A percentile compares a stretch with the other conserved stretches of the same genome.
These are phyloP conservation scores for Ryuthela nishihirai DNA, from an alignment of 2,888 invertebrate genomes.

Conservation along the genomic window DNA sequence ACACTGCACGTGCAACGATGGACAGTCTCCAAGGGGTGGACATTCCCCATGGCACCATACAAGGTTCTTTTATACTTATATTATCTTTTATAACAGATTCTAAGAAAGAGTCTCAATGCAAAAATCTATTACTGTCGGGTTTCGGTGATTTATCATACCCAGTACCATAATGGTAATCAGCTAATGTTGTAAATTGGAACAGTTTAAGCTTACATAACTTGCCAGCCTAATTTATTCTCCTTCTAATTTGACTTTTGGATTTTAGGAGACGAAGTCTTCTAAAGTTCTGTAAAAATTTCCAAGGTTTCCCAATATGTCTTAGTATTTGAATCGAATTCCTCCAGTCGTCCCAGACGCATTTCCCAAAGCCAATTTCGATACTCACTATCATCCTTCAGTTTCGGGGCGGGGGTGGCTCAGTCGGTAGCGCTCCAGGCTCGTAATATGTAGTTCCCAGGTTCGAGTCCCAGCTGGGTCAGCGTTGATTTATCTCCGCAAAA, in stretches of 20 bases:
- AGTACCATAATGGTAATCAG: conserved; percentile 23
- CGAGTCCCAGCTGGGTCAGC: no score
- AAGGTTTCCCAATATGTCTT: conserved; percentile 75
- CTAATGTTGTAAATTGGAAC: conserved; percentile 30
- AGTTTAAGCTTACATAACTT: conserved; percentile 19
- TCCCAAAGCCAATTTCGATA: conserved; percentile 93
- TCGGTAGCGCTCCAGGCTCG: no score
- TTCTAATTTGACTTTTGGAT: not conserved
- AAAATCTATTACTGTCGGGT: no score
- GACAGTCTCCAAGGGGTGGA: no score
- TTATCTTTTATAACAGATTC: no score
- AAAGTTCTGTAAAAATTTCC: conserved; percentile 9
- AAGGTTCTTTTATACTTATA: no score
- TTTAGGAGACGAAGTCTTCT: conserved; percentile 1
- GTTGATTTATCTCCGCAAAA: no score
- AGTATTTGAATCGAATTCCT: conserved; percentile 71
- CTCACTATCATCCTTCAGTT: conserved; percentile 69
- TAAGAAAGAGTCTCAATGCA: no score
- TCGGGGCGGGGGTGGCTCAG: no score
- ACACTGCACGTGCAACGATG: no score
- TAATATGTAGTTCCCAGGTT: no score
- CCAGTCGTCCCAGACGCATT: conserved; percentile 62
- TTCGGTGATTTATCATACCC: conserved; percentile 19
- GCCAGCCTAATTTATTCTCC: conserved; percentile 18
- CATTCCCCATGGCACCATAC: no score